Conservation (phyloP, 2,888 invertebrate species). For the Cerastis rubricosa region DNA sequence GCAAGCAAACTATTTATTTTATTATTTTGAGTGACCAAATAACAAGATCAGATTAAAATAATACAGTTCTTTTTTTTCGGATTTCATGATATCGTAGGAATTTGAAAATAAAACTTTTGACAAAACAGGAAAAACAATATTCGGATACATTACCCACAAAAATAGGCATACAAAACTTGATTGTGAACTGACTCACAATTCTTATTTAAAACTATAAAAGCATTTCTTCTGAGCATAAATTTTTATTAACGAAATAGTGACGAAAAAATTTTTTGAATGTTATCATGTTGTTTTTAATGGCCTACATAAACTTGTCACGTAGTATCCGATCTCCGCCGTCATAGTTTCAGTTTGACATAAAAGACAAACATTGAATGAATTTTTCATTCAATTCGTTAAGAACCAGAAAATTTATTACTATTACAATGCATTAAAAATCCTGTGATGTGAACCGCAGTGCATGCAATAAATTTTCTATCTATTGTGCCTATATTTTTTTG, state of each 20-base stretch:
- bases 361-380: constrained; percentile 62
- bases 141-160: constrained; percentile 19
- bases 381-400: constrained; percentile 50
- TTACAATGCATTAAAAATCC: constrained; percentile 60
- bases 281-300: not conserved
- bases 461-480: constrained; percentile 59
- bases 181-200: not conserved
- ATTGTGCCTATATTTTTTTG: constrained; percentile 76
- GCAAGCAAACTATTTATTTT: not conserved
- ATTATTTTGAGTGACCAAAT: not conserved
- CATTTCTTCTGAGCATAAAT: not conserved
- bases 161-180: not conserved
- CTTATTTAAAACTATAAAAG: too few relatives aligned
- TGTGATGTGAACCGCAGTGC: constrained; percentile 65
- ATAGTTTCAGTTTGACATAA: constrained; percentile 59
- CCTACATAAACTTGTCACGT: not conserved
- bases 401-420: constrained; percentile 17
- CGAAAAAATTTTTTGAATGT: not conserved
- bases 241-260: not conserved
- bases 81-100: not conserved
- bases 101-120: not conserved
- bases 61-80: rapidly evolving
- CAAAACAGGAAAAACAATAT: not conserved
- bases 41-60: not conserved
- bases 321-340: constrained; percentile 53